Evolutionary conservation across 2,797 vertebrate genomes (phyloP), one percentile per base, ranked within the genome.

Genomic region (Enteromius treurensis): DNA sequence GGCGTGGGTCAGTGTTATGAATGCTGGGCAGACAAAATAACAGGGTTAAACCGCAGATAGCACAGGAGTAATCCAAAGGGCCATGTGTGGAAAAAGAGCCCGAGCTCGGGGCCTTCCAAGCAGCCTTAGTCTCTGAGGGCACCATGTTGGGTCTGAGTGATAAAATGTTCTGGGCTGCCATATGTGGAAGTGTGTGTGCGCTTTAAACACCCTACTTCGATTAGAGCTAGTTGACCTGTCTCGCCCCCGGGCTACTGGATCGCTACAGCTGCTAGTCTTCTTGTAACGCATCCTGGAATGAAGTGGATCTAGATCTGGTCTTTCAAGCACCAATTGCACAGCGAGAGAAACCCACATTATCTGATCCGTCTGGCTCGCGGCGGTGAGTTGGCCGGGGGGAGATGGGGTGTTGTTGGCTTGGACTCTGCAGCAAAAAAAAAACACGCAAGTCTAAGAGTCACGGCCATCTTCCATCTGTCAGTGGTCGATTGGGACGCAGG

Each of bases 391-490:
- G 65, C 84, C 14, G 60, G 88, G 58, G 85, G 23, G 60, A 58
- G 74, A 65, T 62, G 62, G 79, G 62, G 67, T 42, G 79, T 47
- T 67, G 71, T 74, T 76, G 79, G 77, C 77, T 83, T 79, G 82
- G 86, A 83, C 84, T 91, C 88, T 91, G 82, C 73, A 14, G 68
- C 45, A 92, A 89, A 51, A 71, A 76, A 65, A 71, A 77, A 65
- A 68, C 51, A 93, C 91, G 93, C 89, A 89, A 91, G 91, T 92
- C 93, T 92, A 92, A 92, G 93, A 93, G 90, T 91, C 90, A 87
- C 93, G 93, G 94, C 94, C 92, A 90, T 93, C 87, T 80, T 96
- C 96, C 96, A 97, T 97, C 96, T 98, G 96, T 95, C 96, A 92
- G 92, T 88, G 94, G 91, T 93, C 94, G 95, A 93, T 96, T 97